Percentiles rank a stretch among this genome's conserved stretches.
Conservation (phyloP, 64 coral and sea anemone species). For the Pocillopora verrucosa region DNA sequence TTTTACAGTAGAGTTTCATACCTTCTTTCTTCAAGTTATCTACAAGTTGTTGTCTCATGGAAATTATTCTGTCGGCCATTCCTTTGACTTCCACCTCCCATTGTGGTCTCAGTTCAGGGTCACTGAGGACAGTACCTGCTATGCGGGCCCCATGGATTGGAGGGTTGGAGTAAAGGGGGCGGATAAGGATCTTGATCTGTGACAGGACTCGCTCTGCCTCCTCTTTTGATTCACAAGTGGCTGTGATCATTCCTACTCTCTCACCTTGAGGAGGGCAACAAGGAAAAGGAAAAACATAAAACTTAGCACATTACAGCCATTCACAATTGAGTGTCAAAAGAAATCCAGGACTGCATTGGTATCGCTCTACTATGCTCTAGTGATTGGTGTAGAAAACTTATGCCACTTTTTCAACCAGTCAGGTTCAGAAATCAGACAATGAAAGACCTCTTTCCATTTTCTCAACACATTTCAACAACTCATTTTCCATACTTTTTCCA, state of each 20-base stretch:
- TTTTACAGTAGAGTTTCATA: not conserved
- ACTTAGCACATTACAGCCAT: not conserved
- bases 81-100: constrained; percentile 91
- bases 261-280: constrained; percentile 58
- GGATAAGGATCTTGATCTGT: constrained; percentile 96
- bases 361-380: too few species aligned
- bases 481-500: too few species aligned
- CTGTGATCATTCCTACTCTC: constrained; percentile 72
- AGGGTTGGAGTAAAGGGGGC: constrained; percentile 94
- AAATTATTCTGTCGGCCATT: constrained; percentile 98
- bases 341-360: too few species aligned
- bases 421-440: too few species aligned
- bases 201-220: constrained; percentile 85
- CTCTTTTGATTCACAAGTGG: constrained; percentile 77
- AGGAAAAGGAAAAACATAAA: not conserved
- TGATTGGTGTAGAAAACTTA: too few species aligned
- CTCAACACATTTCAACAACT: too few species aligned
- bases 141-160: constrained; percentile 88
- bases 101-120: constrained; percentile 70
- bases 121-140: constrained; percentile 70
- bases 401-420: too few species aligned
- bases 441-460: too few species aligned
- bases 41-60: constrained; percentile 81
- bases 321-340: not conserved
- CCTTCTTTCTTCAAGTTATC: constrained; percentile 94